Evolutionary conservation across 2,888 invertebrate genomes (phyloP).

Genomic region (Dryomyza anilis): DNA sequence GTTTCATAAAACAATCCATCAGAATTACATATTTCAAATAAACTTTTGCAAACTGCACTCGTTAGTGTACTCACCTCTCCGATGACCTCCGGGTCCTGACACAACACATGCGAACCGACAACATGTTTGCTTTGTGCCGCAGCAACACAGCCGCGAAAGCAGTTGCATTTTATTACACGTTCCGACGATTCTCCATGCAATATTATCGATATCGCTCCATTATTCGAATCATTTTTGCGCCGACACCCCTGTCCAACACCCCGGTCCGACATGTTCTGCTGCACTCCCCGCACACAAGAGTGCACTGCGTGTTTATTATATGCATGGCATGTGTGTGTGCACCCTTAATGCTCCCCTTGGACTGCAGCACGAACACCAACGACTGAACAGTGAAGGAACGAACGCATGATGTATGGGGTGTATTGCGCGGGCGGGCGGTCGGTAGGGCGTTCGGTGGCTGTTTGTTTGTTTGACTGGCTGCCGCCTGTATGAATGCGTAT

Average conservation of each 20-base stretch:
- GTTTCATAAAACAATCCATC: conserved; percentile 11
- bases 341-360: conserved; percentile 9
- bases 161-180: conserved; percentile 22
- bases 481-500: conserved; percentile 13
- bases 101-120: background rate
- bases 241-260: too few species aligned
- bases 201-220: background rate
- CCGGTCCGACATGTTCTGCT: too few species aligned
- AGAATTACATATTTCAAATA: conserved; percentile 10
- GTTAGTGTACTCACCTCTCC: conserved; percentile 14
- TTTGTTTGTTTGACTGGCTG: too few species aligned
- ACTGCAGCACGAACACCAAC: background rate
- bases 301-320: background rate
- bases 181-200: conserved; percentile 9
- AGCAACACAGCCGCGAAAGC: conserved; percentile 1
- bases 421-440: background rate
- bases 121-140: background rate
- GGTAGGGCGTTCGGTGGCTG: background rate
- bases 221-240: too few species aligned
- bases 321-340: background rate
- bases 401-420: too few species aligned
- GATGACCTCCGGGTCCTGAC: conserved; percentile 4
- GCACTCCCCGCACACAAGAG: too few species aligned
- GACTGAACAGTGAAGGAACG: too few species aligned
- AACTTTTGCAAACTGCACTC: conserved; percentile 2